phyloP scores from a whole-genome alignment of 2,888 invertebrate genomes.

The Leptopterna dolabrata region DNA sequence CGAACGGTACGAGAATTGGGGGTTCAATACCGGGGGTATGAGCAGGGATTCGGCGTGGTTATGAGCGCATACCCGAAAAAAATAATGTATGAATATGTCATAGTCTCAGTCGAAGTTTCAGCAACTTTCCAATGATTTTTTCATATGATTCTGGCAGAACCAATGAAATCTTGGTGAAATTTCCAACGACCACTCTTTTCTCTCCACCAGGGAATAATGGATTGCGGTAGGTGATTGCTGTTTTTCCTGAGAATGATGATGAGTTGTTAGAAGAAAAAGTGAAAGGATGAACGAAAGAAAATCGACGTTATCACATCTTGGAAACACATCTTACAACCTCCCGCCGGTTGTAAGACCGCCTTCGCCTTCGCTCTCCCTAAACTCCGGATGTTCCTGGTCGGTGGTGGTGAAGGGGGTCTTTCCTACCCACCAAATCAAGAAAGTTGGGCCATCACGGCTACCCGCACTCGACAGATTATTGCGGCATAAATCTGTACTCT shows the following conservation, averaged over 20 bases:
- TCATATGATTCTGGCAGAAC: too few species aligned
- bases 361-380: constrained; percentile 14
- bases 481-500: constrained; percentile 41
- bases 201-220: not conserved
- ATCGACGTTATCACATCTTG: not conserved
- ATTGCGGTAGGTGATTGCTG: not conserved
- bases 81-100: too few species aligned
- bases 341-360: not conserved
- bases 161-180: too few species aligned
- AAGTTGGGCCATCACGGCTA: constrained; percentile 51
- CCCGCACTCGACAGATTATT: constrained; percentile 45
- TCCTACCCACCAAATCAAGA: constrained; percentile 48
- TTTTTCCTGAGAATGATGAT: not conserved
- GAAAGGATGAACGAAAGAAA: not conserved
- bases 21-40: too few species aligned
- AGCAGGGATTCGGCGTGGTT: too few species aligned
- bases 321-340: constrained; percentile 37
- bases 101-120: too few species aligned
- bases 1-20: too few species aligned
- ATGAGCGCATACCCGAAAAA: too few species aligned
- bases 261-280: not conserved
- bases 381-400: not conserved
- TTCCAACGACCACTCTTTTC: too few species aligned
- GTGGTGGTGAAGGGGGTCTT: not conserved
- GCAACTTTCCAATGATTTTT: too few species aligned